phyloP scores from a whole-genome alignment of 2,888 invertebrate genomes.

The Anoplius nigerrimus region DNA sequence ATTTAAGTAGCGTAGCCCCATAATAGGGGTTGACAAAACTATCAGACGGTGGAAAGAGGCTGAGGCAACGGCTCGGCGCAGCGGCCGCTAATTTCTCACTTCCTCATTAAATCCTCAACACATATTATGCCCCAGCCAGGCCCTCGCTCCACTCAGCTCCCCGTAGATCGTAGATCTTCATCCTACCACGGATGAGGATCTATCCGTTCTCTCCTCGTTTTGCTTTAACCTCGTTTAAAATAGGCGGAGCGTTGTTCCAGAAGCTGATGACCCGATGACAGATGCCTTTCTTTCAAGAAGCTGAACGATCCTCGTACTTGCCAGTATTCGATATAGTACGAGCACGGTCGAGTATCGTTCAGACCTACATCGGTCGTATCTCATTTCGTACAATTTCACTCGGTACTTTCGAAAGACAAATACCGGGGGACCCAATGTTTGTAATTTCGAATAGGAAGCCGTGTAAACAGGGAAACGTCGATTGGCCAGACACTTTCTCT shows the following conservation, averaged over 20 bases:
- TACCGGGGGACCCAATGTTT: too few species aligned
- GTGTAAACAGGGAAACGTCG: too few species aligned
- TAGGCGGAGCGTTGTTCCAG: slow-evolving; percentile 5
- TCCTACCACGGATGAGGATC: slow-evolving; percentile 52
- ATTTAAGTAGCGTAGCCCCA: background rate
- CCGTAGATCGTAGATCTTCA: slow-evolving; percentile 64
- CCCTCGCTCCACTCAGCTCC: slow-evolving; percentile 58
- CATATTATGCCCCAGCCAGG: slow-evolving; percentile 63
- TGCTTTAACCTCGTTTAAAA: slow-evolving; percentile 43
- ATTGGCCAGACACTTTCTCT: too few species aligned
- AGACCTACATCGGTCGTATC: too few species aligned
- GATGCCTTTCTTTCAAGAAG: background rate
- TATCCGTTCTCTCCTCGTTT: slow-evolving; percentile 54
- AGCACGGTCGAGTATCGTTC: too few species aligned
- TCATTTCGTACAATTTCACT: background rate
- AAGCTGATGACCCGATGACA: background rate
- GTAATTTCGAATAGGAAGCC: too few species aligned
- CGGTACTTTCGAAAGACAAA: too few species aligned
- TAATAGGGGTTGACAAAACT: slow-evolving; percentile 58
- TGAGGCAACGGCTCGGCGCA: slow-evolving; percentile 51
- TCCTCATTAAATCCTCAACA: slow-evolving; percentile 73
- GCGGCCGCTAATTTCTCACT: slow-evolving; percentile 72
- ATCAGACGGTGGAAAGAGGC: slow-evolving; percentile 60
- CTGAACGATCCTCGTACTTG: too few species aligned
- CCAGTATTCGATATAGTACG: too few species aligned